Conservation (phyloP, 2,888 invertebrate species). For the Synergus itoensis region DNA sequence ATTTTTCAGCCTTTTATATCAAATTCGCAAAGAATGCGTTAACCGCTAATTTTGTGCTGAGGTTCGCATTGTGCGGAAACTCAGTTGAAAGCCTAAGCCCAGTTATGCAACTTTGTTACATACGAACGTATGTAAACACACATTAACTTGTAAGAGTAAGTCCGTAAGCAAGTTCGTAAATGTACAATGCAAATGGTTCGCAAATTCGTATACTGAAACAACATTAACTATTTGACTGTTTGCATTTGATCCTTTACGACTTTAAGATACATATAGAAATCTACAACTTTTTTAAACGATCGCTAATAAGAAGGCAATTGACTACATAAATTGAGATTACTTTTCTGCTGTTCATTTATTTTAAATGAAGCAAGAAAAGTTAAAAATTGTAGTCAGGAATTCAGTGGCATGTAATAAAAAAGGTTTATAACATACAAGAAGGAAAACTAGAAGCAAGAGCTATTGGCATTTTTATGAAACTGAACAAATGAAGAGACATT, state of each 20-base stretch:
- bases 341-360: too few species aligned
- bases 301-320: neutral
- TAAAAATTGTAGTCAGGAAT: neutral
- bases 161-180: constrained; percentile 2
- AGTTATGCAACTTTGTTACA: constrained; percentile 1
- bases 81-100: neutral
- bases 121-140: constrained; percentile 7
- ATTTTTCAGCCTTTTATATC: neutral
- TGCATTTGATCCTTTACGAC: neutral
- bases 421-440: neutral
- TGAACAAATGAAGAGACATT: neutral
- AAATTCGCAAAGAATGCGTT: neutral
- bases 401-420: neutral
- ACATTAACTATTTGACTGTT: neutral
- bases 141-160: constrained; percentile 10
- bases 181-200: neutral
- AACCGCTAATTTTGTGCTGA: constrained; percentile 5
- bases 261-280: neutral
- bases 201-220: neutral
- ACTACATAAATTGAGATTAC: neutral
- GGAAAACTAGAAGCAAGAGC: neutral
- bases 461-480: neutral
- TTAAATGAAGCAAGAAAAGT: too few species aligned
- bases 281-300: neutral
- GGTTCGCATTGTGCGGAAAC: neutral